Base-by-base conservation (phyloP, 2,113 vertebrate genomes). In the Anoura caudifer region DNA sequence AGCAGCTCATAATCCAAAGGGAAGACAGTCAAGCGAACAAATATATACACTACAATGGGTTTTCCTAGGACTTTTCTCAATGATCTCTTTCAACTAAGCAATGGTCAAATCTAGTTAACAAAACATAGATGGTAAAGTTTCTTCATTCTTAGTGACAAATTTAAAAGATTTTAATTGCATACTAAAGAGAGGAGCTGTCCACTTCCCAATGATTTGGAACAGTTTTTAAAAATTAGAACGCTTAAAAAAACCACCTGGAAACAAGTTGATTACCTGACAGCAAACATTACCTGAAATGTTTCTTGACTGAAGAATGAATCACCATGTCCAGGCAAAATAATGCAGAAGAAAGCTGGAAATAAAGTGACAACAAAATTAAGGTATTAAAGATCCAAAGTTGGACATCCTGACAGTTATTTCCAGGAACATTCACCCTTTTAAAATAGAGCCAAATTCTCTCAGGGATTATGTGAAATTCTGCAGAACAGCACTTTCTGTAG, bases 291-390 rank as follows among this genome's bases (percentile, higher is more conserved):
- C 47, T 69, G 76, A 96, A 92, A 67, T 54, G 52, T 97, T 73
- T 93, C 79, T 90, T 93, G 75, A 93, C 54, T 76, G 54, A 95
- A 87, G 47, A 50, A 65, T 94, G 54, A 91, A 95, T 97, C 43
- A 41, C 59, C 67, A 59, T 15, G 20, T 84, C 91, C 17, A 28
- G 26, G 31, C 14, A 96, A 96, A 96, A 95, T 80, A 95, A 95
- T 65, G 47, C 38, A 67, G 89, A 86, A 89, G 41, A 80, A 93
- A 96, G 22, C 75, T 79, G 41, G 45, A 88, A 93, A 65, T 63
- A 85, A 94, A 87, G 13, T 47, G 59, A 93, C 94, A 95, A 89
- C 65, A 90, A 97, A 97, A 90, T 97, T 91, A 97, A 95, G 65
- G 84, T 47, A 89, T 81, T 95, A 83, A 81, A 94, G 47, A 43